These are phyloP conservation scores for Proisotoma minuta DNA, from an alignment of 2,888 invertebrate genomes.

Conservation along the genomic window DNA sequence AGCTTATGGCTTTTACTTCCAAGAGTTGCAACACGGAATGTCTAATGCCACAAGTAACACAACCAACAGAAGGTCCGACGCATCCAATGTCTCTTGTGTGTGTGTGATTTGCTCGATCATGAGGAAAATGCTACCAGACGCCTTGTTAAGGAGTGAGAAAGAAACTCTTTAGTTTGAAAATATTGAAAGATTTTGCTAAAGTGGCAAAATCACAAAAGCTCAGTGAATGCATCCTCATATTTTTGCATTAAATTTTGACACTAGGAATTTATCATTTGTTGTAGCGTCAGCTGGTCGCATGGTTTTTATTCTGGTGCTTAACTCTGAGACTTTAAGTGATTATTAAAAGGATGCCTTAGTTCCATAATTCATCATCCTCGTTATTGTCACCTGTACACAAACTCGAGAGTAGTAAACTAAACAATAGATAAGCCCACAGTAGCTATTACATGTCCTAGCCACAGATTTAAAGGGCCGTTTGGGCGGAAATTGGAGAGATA, in stretches of 20 bases:
- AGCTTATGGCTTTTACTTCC: constrained; percentile 10
- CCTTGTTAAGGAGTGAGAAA: no score
- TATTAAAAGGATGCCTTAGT: background rate
- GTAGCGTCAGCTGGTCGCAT: constrained; percentile 10
- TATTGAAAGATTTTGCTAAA: constrained; percentile 6
- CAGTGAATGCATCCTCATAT: constrained; percentile 22
- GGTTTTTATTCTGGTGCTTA: background rate
- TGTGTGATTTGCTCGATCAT: no score
- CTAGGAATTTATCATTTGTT: constrained; percentile 27
- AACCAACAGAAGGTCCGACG: no score
- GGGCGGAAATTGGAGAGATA: no score
- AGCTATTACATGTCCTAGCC: no score
- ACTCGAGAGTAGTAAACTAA: no score
- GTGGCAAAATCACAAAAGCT: constrained; percentile 18
- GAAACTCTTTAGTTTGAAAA: no score
- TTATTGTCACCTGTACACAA: constrained; percentile 3
- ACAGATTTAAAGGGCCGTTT: no score
- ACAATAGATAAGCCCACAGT: no score
- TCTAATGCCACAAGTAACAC: background rate
- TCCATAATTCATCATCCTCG: background rate
- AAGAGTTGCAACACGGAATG: background rate
- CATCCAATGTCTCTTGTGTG: no score
- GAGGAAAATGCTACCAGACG: no score
- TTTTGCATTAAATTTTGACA: constrained; percentile 26
- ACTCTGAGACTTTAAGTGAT: background rate